Conservation (phyloP, 37 sponge, comb jelly and placozoan genomes). For the Bolinopsis microptera region DNA sequence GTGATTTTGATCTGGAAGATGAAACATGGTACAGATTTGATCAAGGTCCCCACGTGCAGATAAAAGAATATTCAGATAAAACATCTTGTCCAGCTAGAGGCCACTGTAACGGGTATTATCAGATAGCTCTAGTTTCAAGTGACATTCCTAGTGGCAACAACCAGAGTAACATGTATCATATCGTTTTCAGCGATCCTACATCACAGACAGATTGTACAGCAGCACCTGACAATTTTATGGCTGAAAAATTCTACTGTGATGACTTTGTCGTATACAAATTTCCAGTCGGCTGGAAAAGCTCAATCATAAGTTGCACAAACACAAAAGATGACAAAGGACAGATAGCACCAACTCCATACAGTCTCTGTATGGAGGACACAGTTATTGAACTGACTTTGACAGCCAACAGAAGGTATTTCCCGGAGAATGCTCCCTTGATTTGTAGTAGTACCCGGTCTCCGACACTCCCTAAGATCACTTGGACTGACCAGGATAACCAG, state of each 20-base stretch:
- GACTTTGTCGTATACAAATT: conserved; percentile 9
- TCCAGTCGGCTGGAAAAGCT: background rate
- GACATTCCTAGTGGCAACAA: background rate
- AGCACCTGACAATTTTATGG: background rate
- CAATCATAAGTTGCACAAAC: background rate
- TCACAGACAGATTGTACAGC: background rate
- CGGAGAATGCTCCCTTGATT: background rate
- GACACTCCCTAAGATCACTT: background rate
- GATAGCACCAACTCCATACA: background rate
- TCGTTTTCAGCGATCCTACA: background rate
- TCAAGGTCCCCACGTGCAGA: background rate
- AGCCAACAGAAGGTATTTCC: background rate
- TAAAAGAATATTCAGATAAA: background rate
- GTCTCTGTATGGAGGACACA: conserved; percentile 27
- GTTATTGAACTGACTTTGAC: background rate
- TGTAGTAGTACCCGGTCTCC: conserved; percentile 13
- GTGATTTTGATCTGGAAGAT: background rate
- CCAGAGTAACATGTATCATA: background rate
- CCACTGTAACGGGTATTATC: background rate
- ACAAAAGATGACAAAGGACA: background rate
- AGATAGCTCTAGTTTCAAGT: background rate
- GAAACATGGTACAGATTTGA: conserved; percentile 20
- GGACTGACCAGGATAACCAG: background rate
- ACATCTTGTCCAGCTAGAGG: background rate
- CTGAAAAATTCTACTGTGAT: conserved; percentile 8